Conservation (phyloP, 2,113 vertebrate species). For the Esox niger region DNA sequence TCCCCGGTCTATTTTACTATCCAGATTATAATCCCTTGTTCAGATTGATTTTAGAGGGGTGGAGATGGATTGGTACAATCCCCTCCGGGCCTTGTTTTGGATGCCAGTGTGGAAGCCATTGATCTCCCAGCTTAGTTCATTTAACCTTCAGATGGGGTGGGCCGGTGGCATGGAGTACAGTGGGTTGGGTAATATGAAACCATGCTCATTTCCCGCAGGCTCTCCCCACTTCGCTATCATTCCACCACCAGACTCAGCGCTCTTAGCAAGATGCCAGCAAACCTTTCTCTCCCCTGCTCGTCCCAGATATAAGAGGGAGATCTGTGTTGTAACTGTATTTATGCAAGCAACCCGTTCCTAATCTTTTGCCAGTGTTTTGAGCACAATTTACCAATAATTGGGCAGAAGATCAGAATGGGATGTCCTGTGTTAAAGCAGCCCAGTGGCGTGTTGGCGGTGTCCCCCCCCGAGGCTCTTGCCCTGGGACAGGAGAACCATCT, state of each 20-base stretch:
- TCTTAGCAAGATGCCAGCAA: conserved; percentile 51
- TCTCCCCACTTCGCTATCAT: conserved; percentile 36
- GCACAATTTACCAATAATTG: too few relatives aligned
- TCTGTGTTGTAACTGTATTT: too few relatives aligned
- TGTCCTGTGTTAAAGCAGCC: too few relatives aligned
- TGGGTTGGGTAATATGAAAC: conserved; percentile 49
- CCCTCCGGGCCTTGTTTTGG: conserved; percentile 8
- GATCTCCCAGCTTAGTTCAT: conserved; percentile 22
- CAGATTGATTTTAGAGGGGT: conserved; percentile 42
- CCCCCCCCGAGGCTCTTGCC: too few relatives aligned
- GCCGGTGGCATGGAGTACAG: too few relatives aligned
- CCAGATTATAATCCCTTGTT: conserved; percentile 39
- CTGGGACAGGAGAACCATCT: too few relatives aligned
- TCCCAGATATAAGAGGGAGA: too few relatives aligned
- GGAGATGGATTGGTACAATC: not conserved
- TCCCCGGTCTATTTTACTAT: not conserved
- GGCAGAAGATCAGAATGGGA: too few relatives aligned
- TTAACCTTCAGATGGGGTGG: conserved; percentile 31
- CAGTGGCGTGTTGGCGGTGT: too few relatives aligned
- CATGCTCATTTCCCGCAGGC: conserved; percentile 43
- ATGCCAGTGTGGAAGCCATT: conserved; percentile 18
- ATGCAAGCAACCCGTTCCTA: too few relatives aligned
- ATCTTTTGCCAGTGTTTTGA: too few relatives aligned
- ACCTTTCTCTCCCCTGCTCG: not conserved
- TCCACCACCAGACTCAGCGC: conserved; percentile 48